phyloP scores from a whole-genome alignment of 2,113 vertebrate genomes.

The Mesembrinibis cayennensis region DNA sequence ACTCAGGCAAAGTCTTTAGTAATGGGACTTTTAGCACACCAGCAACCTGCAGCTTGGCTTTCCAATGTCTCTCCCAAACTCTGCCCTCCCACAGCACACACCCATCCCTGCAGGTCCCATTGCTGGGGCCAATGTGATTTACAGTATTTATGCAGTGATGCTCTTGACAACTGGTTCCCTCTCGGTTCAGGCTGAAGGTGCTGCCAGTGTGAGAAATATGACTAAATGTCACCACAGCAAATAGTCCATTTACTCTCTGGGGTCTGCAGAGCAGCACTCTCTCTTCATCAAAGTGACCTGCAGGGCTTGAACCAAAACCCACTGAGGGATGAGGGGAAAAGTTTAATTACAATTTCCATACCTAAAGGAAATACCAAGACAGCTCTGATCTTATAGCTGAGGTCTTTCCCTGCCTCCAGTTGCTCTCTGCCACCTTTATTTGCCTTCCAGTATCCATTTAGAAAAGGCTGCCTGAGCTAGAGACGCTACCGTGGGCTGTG shows the following conservation, averaged over 20 bases:
- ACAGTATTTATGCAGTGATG: background rate
- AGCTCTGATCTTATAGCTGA: background rate
- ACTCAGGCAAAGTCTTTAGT: background rate
- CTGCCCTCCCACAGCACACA: background rate
- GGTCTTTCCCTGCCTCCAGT: background rate
- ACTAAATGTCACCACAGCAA: background rate
- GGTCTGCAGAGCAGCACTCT: background rate
- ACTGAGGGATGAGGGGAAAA: background rate
- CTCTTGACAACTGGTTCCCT: accelerated
- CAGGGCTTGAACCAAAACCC: background rate
- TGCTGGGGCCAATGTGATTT: background rate
- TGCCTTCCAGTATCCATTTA: background rate
- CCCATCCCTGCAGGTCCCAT: background rate
- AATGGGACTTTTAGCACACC: background rate
- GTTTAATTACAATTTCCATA: background rate
- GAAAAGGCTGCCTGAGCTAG: background rate
- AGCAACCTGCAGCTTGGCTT: background rate
- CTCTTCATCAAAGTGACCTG: background rate
- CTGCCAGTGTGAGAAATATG: background rate
- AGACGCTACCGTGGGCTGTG: background rate
- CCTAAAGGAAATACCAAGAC: background rate
- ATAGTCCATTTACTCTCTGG: background rate
- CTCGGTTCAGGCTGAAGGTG: background rate
- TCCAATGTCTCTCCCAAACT: background rate
- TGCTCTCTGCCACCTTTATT: background rate